A percentile compares a stretch with the other conserved stretches of the same genome.
These are phyloP conservation scores for Eudorcas thomsonii DNA, from an alignment of 2,113 vertebrate genomes.

Conservation along the genomic window DNA sequence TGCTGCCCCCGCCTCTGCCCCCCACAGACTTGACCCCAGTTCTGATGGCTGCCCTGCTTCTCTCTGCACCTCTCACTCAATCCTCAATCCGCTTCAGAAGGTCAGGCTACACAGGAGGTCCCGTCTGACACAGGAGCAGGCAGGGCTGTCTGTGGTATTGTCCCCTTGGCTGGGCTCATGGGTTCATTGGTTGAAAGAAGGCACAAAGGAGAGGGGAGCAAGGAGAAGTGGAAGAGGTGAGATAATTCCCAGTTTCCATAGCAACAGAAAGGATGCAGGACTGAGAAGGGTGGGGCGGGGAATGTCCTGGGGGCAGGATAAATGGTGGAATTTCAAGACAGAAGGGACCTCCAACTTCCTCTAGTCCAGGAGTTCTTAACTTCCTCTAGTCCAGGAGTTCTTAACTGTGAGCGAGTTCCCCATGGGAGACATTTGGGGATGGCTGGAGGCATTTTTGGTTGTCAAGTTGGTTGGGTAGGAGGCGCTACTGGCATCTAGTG, in stretches of 20 bases:
- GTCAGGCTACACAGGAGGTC: background rate
- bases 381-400: background rate
- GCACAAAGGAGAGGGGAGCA: background rate
- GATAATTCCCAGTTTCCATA: slow-evolving; percentile 25
- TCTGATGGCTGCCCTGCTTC: background rate
- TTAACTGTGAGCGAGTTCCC: rapidly evolving
- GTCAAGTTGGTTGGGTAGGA: background rate
- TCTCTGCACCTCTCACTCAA: background rate
- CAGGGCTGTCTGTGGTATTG: background rate
- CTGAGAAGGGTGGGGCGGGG: background rate
- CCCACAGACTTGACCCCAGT: background rate
- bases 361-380: background rate
- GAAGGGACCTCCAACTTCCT: background rate
- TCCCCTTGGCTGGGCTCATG: background rate
- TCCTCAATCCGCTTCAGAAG: rapidly evolving
- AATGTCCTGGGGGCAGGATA: background rate
- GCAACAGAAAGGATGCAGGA: background rate
- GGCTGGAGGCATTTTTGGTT: background rate
- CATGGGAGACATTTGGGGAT: background rate
- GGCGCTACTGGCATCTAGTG: background rate
- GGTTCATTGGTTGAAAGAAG: background rate
- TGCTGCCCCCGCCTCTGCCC: rapidly evolving
- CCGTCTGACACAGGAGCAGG: background rate
- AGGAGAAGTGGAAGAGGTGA: background rate
- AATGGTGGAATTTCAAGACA: background rate